Percentiles rank a stretch among this genome's conserved stretches.
phyloP scores from a whole-genome alignment of 92 coral and sea anemone species.

The Phymanthus crucifer region DNA sequence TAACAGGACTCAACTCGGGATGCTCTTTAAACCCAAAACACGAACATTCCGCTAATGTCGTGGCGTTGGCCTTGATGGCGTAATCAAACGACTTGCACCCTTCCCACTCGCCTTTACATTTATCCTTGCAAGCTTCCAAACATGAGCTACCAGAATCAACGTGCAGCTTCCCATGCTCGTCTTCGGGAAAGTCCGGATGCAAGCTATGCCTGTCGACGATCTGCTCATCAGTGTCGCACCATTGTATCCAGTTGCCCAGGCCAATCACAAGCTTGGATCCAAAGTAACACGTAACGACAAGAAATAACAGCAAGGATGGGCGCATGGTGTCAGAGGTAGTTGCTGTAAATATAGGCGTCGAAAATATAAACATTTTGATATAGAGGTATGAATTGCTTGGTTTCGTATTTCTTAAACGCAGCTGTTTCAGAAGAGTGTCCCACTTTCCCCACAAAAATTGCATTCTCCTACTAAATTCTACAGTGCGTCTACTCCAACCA shows the following conservation, averaged over 20 bases:
- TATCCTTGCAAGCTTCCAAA: not conserved
- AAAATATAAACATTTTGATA: not conserved
- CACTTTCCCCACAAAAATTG: too few relatives aligned
- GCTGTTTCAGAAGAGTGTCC: too few relatives aligned
- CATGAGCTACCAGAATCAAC: not conserved
- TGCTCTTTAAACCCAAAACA: constrained; percentile 10
- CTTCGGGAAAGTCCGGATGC: not conserved
- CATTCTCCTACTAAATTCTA: too few relatives aligned
- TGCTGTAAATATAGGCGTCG: not conserved
- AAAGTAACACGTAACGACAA: not conserved
- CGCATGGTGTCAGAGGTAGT: not conserved
- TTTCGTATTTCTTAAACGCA: too few relatives aligned
- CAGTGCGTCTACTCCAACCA: too few relatives aligned
- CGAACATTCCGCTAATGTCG: not conserved
- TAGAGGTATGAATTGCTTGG: too few relatives aligned
- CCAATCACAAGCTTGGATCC: constrained; percentile 15
- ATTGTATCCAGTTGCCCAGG: constrained; percentile 12
- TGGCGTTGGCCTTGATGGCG: not conserved
- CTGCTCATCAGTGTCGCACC: not conserved
- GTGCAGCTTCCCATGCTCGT: not conserved
- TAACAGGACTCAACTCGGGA: not conserved
- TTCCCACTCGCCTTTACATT: constrained; percentile 2
- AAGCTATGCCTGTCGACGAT: too few relatives aligned
- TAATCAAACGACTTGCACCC: constrained; percentile 11
- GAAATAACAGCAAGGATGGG: not conserved